Evolutionary conservation across 2,888 invertebrate genomes (phyloP).

Genomic region (Ceratothoa steindachneri): DNA sequence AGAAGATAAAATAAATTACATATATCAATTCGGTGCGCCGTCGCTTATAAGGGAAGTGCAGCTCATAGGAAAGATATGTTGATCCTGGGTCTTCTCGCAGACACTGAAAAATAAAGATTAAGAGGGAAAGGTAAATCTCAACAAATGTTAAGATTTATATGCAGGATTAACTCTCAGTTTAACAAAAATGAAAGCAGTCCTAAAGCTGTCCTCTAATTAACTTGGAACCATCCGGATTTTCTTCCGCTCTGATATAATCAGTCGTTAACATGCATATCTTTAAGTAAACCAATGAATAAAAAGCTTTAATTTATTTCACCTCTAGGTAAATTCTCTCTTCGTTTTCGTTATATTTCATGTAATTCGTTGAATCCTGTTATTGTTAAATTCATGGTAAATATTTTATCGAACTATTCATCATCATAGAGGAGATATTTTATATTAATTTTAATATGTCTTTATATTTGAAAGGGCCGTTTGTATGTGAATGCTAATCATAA

Average conservation of each 20-base stretch:
- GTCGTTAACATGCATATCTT: neutral
- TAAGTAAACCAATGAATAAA: neutral
- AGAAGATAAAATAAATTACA: no score
- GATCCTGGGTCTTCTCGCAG: no score
- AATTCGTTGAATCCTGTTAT: neutral
- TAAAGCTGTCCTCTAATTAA: no score
- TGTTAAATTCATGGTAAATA: neutral
- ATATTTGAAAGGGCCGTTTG: neutral
- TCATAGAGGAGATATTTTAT: neutral
- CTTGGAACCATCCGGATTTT: no score
- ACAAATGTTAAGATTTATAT: no score
- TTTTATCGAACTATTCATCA: neutral
- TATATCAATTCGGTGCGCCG: no score
- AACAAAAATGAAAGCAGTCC: no score
- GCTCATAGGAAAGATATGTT: no score
- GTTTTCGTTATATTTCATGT: neutral
- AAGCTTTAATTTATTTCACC: neutral
- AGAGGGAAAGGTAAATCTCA: no score
- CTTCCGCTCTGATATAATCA: neutral
- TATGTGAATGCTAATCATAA: neutral
- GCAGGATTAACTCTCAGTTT: no score
- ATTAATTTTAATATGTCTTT: neutral
- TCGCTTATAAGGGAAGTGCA: no score
- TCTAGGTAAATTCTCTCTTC: neutral
- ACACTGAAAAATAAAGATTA: no score